Percentiles rank a stretch among this genome's conserved stretches.
These are phyloP conservation scores for Graphium colonna DNA, from an alignment of 2,888 invertebrate genomes.

Conservation along the genomic window DNA sequence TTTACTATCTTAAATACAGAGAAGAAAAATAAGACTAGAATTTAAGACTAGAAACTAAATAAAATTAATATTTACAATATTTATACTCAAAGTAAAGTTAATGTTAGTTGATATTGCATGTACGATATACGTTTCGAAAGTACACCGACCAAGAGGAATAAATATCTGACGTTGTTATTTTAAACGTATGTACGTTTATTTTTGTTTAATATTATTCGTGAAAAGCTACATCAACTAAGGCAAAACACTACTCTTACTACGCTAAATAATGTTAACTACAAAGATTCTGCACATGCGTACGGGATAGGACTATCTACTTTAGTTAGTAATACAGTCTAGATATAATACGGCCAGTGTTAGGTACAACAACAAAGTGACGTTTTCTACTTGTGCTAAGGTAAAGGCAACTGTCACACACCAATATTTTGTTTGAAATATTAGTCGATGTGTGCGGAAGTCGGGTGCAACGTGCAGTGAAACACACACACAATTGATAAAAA, in stretches of 20 bases:
- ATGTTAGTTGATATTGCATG: too few relatives aligned
- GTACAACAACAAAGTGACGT: not conserved
- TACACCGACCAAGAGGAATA: too few relatives aligned
- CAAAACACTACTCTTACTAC: not conserved
- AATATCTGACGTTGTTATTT: too few relatives aligned
- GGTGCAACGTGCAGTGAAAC: slow-evolving; percentile 52
- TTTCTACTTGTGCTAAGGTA: not conserved
- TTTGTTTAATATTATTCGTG: too few relatives aligned
- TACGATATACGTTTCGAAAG: too few relatives aligned
- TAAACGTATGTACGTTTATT: too few relatives aligned
- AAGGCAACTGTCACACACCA: not conserved
- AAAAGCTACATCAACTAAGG: too few relatives aligned
- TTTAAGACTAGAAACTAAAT: too few relatives aligned
- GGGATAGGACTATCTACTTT: slow-evolving; percentile 2
- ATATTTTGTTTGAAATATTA: not conserved
- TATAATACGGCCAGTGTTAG: not conserved
- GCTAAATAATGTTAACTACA: slow-evolving; percentile 12
- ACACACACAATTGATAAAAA: slow-evolving; percentile 44
- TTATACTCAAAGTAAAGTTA: too few relatives aligned
- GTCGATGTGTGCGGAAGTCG: not conserved
- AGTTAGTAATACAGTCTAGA: not conserved
- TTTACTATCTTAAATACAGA: too few relatives aligned
- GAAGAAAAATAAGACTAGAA: too few relatives aligned
- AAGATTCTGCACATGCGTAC: slow-evolving; percentile 3
- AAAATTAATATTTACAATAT: too few relatives aligned